Conservation (phyloP, 2,113 vertebrate species). For the Plestiodon gilberti region DNA sequence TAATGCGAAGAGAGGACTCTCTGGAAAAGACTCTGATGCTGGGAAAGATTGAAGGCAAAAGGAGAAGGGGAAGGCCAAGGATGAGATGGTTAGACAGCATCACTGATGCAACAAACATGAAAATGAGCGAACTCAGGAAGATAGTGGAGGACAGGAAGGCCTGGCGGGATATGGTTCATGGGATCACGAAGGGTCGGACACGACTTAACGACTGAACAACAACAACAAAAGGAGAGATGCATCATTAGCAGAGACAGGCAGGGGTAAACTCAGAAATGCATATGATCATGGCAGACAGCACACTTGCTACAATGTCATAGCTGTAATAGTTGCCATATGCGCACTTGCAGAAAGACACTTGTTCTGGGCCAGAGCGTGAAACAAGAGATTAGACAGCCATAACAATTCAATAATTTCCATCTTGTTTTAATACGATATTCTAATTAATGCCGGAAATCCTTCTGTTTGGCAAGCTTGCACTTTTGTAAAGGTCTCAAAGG, state of each 20-base stretch:
- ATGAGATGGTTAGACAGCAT: too few relatives aligned
- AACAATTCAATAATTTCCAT: constrained; percentile 1
- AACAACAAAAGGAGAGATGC: background rate
- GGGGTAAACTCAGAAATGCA: background rate
- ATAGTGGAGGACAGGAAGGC: too few relatives aligned
- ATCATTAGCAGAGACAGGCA: background rate
- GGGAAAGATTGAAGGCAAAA: too few relatives aligned
- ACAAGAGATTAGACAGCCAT: background rate
- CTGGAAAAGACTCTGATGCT: too few relatives aligned
- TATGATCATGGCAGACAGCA: background rate
- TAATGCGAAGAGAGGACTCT: too few relatives aligned
- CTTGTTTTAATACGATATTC: constrained; percentile 8
- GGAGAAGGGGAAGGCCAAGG: too few relatives aligned
- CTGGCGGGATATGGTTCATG: too few relatives aligned
- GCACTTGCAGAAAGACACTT: background rate
- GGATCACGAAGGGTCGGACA: too few relatives aligned
- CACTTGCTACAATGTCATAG: background rate
- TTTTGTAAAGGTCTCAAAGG: background rate
- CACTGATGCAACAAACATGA: too few relatives aligned
- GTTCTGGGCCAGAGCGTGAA: rapidly evolving
- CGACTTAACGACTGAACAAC: too few relatives aligned
- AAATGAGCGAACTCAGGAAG: too few relatives aligned
- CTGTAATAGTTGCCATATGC: background rate
- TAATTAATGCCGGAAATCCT: background rate
- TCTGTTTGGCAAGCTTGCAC: background rate